Base-by-base conservation (phyloP, 1,140 invertebrate genomes). In the Phthorimaea operculella region DNA sequence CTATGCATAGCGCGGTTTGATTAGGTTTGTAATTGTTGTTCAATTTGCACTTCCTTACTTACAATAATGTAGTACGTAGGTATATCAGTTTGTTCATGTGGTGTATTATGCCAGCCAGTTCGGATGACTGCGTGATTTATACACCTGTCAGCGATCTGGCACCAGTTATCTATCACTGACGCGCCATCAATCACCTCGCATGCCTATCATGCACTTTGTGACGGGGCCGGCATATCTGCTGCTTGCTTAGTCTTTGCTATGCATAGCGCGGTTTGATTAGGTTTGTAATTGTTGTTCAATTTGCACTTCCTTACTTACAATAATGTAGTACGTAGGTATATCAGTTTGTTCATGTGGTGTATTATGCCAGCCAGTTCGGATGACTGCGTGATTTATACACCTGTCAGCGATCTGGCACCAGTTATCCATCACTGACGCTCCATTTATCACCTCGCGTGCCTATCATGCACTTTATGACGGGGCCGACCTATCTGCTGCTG, bases 111-210 rank as follows among this genome's bases (percentile, higher is more conserved):
- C 14, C 42, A 14, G 10, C n/a, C n/a, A n/a, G n/a, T n/a, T n/a
- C n/a, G 10, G 14, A 45, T 45, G n/a, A 14, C 42, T 45, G n/a
- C n/a, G 42, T 45, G 42, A 45, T 45, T 45, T 45, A 45, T 45
- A n/a, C 14, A 8, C 42, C 42, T n/a, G 14, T 45, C 42, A 45
- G 10, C 6, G 6, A 15, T 12, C 7, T 12, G 42, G 10, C 10
- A 11, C 8, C 42, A 15, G 10, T 45, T 45, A 45, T 45, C 42
- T 10, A 45, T 45, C 42, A 45, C 10, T 6, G 14, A 6, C 10
- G 6, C 4, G 6, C n/a, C 42, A 45, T 45, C 42, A 45, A 45
- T 45, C 42, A 45, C 5, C 6, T 45, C 6, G 42, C 42, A 14
- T 45, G 42, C 14, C 42, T 45, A n/a, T 11, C 6, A 34, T 45